Evolutionary conservation across 2,797 vertebrate genomes (phyloP).

Genomic region (Uromys caudimaculatus): DNA sequence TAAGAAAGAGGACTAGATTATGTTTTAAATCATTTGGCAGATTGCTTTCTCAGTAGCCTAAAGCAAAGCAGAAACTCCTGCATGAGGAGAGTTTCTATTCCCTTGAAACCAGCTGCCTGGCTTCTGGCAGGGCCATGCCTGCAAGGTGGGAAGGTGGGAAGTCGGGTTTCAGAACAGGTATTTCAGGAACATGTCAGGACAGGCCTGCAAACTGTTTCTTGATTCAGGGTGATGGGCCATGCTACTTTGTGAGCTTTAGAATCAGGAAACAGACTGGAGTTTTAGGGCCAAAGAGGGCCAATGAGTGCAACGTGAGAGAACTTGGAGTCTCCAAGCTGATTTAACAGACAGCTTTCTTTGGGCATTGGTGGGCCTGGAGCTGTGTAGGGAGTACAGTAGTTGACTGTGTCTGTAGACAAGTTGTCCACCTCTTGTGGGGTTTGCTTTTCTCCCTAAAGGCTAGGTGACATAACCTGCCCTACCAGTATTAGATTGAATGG

Average conservation of each 20-base stretch:
- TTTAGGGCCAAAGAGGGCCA: background rate
- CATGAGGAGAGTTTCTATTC: conserved; percentile 43
- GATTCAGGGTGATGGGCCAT: conserved; percentile 45
- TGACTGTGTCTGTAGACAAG: background rate
- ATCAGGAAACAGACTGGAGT: conserved; percentile 42
- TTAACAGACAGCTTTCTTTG: background rate
- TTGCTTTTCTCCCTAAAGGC: background rate
- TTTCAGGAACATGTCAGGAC: conserved; percentile 77
- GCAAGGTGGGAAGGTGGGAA: conserved; percentile 68
- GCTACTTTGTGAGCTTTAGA: conserved; percentile 37
- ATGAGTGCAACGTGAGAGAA: background rate
- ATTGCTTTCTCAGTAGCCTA: conserved; percentile 27
- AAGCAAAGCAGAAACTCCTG: conserved; percentile 41
- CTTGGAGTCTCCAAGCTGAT: background rate
- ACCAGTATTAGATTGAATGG: background rate
- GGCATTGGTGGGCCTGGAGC: background rate
- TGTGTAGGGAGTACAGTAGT: background rate
- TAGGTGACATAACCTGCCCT: background rate
- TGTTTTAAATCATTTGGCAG: conserved; percentile 11
- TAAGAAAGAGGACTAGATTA: background rate
- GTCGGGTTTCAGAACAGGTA: conserved; percentile 81
- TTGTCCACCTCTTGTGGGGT: background rate
- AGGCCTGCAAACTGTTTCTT: conserved; percentile 64
- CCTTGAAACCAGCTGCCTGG: conserved; percentile 63
- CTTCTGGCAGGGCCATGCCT: conserved; percentile 31